A percentile compares a stretch with the other conserved stretches of the same genome.
These are phyloP conservation scores for Corythornis vintsioides DNA, from an alignment of 2,113 vertebrate species.

Conservation along the genomic window DNA sequence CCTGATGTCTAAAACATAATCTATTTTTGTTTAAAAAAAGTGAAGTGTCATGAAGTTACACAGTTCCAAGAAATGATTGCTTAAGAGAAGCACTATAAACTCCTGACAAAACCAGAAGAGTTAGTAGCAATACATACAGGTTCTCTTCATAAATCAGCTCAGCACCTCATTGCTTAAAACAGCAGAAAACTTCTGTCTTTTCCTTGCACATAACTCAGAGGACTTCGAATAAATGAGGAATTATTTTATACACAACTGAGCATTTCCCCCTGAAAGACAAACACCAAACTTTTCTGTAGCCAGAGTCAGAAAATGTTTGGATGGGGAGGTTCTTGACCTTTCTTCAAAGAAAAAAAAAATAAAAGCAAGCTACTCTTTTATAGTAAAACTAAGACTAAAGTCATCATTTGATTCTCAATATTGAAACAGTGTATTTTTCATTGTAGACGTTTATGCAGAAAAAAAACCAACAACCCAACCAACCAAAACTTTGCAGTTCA, in stretches of 20 bases:
- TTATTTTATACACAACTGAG: background rate
- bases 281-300: background rate
- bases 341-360: background rate
- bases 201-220: slow-evolving; percentile 23
- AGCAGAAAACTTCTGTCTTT: slow-evolving; percentile 33
- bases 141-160: slow-evolving; percentile 44
- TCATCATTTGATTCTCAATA: background rate
- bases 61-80: slow-evolving; percentile 17
- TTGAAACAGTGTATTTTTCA: slow-evolving; percentile 3
- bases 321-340: background rate
- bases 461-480: background rate
- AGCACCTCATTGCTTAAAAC: slow-evolving; percentile 50
- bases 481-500: background rate
- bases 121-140: slow-evolving; percentile 14
- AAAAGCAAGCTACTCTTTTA: background rate
- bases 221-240: slow-evolving; percentile 4
- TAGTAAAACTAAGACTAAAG: background rate
- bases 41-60: background rate
- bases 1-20: background rate
- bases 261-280: background rate
- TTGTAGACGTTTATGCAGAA: slow-evolving; percentile 19
- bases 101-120: slow-evolving; percentile 19
- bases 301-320: background rate
- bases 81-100: slow-evolving; percentile 28
- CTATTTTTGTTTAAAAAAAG: slow-evolving; percentile 31